Evolutionary conservation across 2,113 vertebrate species (phyloP), one percentile per base, ranked within the genome.

Genomic region (Apteryx mantelli): DNA sequence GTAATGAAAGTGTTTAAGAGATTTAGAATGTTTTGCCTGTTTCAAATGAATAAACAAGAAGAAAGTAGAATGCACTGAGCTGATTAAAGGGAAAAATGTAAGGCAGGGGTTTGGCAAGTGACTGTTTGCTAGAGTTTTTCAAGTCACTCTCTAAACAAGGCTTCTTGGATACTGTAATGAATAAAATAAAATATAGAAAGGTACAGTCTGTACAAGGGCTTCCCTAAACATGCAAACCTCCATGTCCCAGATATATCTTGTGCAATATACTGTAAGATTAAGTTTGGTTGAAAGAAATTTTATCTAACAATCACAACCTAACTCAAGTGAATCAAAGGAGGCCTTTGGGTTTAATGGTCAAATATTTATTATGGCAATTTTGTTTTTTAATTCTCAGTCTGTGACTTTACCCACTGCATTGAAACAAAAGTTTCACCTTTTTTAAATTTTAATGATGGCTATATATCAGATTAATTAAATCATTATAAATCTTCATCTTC

Each of bases 61-160:
- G 97, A 98, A 97, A 98, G 97, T 96, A 98, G 97, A 98, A 99
- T 99, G 99, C 99, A 99, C 99, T 99, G 99, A 99, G 98, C 96
- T 99, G 98, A 98, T 97, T 98, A 99, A 99, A 99, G 99, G 99
- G 99, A 99, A 98, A 99, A 97, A 91, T 77, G 97, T 96, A 95
- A 97, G 95, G 96, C 97, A 97, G 94, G 94, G 96, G 97, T 98
- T 97, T 98, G 97, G 93, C 97, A 98, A 98, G 88, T 98, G 96
- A 95, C 97, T 93, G 91, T 96, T 97, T 96, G 94, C 92, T 95
- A 97, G 95, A 95, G 97, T 95, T 84, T 90, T 81, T 95, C 71
- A 76, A 95, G 95, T 97, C 96, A 71, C 94, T 97, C 97, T 97
- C 94, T 95, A 97, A 97, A 96, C 82, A 91, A 94, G 92, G 97